Conservation (phyloP, 2,113 vertebrate species). For the Tychaedon coryphoeus region DNA sequence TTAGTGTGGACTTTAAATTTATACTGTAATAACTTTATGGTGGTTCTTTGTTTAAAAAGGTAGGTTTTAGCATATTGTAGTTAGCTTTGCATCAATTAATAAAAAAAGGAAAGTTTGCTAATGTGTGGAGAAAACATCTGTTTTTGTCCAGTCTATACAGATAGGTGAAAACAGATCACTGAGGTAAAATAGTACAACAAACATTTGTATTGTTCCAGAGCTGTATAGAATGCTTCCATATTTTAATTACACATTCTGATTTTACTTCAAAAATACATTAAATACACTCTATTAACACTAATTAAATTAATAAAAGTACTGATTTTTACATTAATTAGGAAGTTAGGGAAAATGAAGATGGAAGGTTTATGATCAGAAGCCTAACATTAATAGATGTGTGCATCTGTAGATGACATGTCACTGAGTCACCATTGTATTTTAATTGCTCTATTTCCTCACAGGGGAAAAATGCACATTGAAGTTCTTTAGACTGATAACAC, state of each 20-base stretch:
- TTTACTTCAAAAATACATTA: background rate
- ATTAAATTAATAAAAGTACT: background rate
- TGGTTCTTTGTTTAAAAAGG: slow-evolving; percentile 38
- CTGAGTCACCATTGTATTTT: background rate
- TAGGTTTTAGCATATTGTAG: background rate
- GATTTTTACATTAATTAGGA: background rate
- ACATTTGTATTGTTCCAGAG: slow-evolving; percentile 5
- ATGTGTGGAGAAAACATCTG: slow-evolving; percentile 6
- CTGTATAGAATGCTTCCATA: background rate
- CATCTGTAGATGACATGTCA: background rate
- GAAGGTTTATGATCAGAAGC: background rate
- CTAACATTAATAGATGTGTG: background rate
- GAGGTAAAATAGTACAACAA: background rate
- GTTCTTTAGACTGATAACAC: background rate
- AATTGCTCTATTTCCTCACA: background rate
- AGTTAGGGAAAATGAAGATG: background rate
- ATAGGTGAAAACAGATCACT: background rate
- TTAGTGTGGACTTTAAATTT: background rate
- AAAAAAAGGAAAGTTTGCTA: slow-evolving; percentile 20
- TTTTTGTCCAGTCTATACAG: background rate
- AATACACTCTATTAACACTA: background rate
- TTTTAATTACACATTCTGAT: slow-evolving; percentile 19
- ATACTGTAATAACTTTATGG: slow-evolving; percentile 24
- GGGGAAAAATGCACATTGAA: background rate
- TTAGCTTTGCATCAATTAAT: slow-evolving; percentile 1